phyloP scores from a whole-genome alignment of 1,140 invertebrate genomes.

The Diprion similis region DNA sequence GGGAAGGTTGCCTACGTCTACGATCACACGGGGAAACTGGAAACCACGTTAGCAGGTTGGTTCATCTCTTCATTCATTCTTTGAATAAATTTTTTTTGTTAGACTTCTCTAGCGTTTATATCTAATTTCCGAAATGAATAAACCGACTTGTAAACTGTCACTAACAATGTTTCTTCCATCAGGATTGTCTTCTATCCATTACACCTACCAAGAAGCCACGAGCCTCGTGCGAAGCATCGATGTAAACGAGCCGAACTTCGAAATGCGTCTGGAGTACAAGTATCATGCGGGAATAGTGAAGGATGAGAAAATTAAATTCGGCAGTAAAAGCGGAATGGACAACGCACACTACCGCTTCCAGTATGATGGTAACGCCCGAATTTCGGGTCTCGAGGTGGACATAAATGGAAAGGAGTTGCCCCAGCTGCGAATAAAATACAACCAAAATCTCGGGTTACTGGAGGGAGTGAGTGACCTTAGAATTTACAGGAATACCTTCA shows the following conservation, averaged over 20 bases:
- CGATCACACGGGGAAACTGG: constrained; percentile 81
- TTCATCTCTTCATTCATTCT: constrained; percentile 50
- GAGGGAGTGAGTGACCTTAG: constrained; percentile 86
- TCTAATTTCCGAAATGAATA: neutral
- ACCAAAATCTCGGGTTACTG: constrained; percentile 83
- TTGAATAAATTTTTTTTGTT: neutral
- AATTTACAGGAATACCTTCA: constrained; percentile 85
- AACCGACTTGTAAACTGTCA: neutral
- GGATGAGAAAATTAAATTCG: constrained; percentile 86
- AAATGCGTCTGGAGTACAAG: constrained; percentile 86
- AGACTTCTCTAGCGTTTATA: constrained; percentile 9
- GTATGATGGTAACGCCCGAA: constrained; percentile 83
- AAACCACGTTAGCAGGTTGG: constrained; percentile 80
- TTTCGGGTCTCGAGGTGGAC: constrained; percentile 86
- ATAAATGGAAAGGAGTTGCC: constrained; percentile 82
- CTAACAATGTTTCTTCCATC: constrained; percentile 29
- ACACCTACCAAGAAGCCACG: constrained; percentile 85
- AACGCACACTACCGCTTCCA: constrained; percentile 90
- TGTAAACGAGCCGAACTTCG: constrained; percentile 85
- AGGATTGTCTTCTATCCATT: constrained; percentile 86
- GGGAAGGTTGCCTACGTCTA: constrained; percentile 90
- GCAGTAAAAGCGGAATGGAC: constrained; percentile 81
- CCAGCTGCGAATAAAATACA: constrained; percentile 80
- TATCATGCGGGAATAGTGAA: constrained; percentile 90
- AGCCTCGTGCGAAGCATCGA: constrained; percentile 85